Evolutionary conservation across 2,888 invertebrate genomes (phyloP).

Genomic region (Yponomeuta evonymella): DNA sequence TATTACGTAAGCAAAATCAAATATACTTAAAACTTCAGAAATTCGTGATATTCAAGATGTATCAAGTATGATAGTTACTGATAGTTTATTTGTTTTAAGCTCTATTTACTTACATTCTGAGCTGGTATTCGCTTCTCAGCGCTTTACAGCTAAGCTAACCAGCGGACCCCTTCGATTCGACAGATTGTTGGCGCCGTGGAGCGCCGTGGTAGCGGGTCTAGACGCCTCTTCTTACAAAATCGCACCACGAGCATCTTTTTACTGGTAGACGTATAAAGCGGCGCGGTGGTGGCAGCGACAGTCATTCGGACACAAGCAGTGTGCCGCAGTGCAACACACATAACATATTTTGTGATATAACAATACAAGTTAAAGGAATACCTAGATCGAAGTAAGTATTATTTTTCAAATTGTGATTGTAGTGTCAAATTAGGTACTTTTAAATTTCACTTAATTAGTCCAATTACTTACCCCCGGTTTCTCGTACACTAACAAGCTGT

Average conservation of each 20-base stretch:
- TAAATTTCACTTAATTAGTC: not conserved
- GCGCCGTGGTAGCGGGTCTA: conserved; percentile 55
- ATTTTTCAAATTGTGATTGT: conserved; percentile 1
- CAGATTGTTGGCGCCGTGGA: conserved; percentile 21
- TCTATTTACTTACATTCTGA: no score
- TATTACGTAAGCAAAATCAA: not conserved
- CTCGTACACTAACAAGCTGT: no score
- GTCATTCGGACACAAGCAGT: conserved; percentile 69
- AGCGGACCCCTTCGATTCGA: not conserved
- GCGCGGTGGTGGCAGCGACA: conserved; percentile 55
- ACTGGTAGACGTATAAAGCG: conserved; percentile 71
- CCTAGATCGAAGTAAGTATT: conserved; percentile 53
- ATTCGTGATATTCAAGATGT: no score
- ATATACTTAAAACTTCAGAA: not conserved
- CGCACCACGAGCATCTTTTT: conserved; percentile 64
- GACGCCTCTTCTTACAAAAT: conserved; percentile 70
- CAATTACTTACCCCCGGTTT: no score
- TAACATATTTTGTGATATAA: not conserved
- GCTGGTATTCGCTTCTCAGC: not conserved
- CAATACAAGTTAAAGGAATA: conserved; percentile 45
- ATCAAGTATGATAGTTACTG: no score
- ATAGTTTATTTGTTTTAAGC: no score
- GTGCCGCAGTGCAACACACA: conserved; percentile 40
- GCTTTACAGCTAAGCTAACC: not conserved
- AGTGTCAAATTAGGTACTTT: not conserved